Base-by-base conservation (phyloP, 2,797 vertebrate genomes). In the Microcaecilia unicolor region DNA sequence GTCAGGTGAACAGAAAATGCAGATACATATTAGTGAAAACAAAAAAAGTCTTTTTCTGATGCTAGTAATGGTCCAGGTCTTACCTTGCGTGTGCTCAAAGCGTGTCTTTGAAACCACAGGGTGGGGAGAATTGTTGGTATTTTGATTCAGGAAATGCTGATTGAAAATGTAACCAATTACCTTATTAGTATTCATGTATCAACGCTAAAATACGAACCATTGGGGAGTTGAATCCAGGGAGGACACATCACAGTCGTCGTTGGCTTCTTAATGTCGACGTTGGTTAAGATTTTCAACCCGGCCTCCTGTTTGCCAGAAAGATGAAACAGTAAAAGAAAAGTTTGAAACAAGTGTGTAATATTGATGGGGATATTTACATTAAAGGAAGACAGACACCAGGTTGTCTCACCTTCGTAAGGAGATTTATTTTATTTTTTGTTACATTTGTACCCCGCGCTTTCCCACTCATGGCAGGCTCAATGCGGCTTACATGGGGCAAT, bases 271-370 rank as follows among this genome's bases (percentile, higher is more conserved):
- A 88, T 74, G 7, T 85, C 74, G 1, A 74, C 74, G 59, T 88
- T 90, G 25, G 88, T 88, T 41, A 85, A 32, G 23, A 92, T 54
- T 71, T 88, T 89, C 25, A 91, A 44, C 33, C 85, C 84, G 44
- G 84, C 53, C 25, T 52, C 58, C 68, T 72, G 34, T 1, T 24
- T 12, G 14, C n/a, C 25, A 10, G 15, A 12, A n/a, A 10, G 7
- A 26, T 24, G 12, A 7, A 26, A 25, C 8, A 7, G 27, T 9
- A 15, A 13, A 13, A n/a, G 10, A 14, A 14, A 2, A 34, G 28
- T 5, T 13, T 6, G n/a, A 16, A 16, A 18, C 8, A 18, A 15
- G 3, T 18, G 25, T 15, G 15, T 18, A 2, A n/a, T n/a, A n/a
- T n/a, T n/a, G n/a, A n/a, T n/a, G n/a, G n/a, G n/a, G n/a, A n/a